Percentiles rank a stretch among this genome's conserved stretches.
Evolutionary conservation across 2,113 vertebrate species (phyloP).

Genomic region (Geothlypis trichas): DNA sequence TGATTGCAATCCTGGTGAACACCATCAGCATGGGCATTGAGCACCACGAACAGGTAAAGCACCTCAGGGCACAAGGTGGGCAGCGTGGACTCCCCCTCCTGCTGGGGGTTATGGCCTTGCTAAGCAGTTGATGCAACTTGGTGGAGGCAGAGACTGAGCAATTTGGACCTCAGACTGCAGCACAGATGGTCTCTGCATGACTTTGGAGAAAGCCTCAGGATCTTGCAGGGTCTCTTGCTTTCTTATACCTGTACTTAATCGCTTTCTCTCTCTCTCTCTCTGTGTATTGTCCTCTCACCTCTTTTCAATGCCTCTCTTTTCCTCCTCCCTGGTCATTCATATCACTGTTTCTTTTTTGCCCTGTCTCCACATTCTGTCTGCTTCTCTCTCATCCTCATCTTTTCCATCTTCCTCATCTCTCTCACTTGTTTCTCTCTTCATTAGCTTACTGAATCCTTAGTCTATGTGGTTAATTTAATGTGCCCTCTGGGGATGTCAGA

Average conservation of each 20-base stretch:
- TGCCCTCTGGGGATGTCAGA: conserved; percentile 59
- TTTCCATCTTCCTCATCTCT: background rate
- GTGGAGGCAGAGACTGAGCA: background rate
- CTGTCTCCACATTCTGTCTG: background rate
- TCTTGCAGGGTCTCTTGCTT: background rate
- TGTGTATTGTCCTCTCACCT: background rate
- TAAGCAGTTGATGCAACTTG: background rate
- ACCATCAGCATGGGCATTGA: conserved; percentile 98
- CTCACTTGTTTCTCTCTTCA: conserved; percentile 46
- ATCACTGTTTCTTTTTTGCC: background rate
- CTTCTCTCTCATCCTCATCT: background rate
- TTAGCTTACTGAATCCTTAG: conserved; percentile 54
- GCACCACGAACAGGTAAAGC: conserved; percentile 90
- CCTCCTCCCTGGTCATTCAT: background rate
- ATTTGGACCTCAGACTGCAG: background rate
- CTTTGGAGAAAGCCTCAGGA: background rate
- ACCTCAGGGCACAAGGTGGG: background rate
- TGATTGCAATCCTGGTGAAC: conserved; percentile 97
- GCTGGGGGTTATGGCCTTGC: background rate
- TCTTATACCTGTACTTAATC: background rate
- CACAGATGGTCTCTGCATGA: background rate
- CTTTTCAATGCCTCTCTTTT: background rate
- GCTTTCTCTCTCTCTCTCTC: background rate
- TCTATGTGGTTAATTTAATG: conserved; percentile 71
- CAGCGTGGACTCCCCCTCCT: rapidly evolving